Evolutionary conservation across 2,888 invertebrate species (phyloP).

Genomic region (Eumerus sabulonum): DNA sequence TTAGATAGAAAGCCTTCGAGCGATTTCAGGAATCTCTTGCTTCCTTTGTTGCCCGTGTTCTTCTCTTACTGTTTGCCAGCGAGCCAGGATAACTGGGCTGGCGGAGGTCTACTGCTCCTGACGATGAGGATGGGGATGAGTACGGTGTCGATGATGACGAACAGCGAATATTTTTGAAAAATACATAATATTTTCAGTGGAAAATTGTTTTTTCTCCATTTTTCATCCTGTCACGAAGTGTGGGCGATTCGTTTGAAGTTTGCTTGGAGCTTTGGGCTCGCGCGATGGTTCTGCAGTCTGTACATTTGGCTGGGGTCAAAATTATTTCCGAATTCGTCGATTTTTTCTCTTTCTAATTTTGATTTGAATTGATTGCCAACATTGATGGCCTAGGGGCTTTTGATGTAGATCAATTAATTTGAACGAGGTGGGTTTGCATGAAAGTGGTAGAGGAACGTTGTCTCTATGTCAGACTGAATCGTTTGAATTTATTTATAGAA

Average conservation of each 20-base stretch:
- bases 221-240: neutral
- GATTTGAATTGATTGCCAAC: constrained; percentile 10
- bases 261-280: constrained; percentile 37
- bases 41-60: constrained; percentile 27
- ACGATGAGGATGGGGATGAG: constrained; percentile 7
- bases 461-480: too few species aligned
- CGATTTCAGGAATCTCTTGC: constrained; percentile 50
- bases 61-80: constrained; percentile 25
- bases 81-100: constrained; percentile 29
- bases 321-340: constrained; percentile 67
- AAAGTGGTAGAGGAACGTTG: too few species aligned
- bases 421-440: constrained; percentile 3
- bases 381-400: neutral
- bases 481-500: too few species aligned
- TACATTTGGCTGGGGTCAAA: constrained; percentile 64
- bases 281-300: neutral
- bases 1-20: constrained; percentile 63
- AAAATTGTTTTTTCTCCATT: constrained; percentile 5
- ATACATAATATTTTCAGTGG: constrained; percentile 49
- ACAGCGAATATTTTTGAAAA: constrained; percentile 44
- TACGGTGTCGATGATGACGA: constrained; percentile 27
- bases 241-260: constrained; percentile 55
- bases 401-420: constrained; percentile 39
- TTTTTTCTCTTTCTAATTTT: constrained; percentile 57
- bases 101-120: constrained; percentile 42